These are phyloP conservation scores for Unio delphinus DNA, from an alignment of 2,888 invertebrate genomes.

Conservation along the genomic window DNA sequence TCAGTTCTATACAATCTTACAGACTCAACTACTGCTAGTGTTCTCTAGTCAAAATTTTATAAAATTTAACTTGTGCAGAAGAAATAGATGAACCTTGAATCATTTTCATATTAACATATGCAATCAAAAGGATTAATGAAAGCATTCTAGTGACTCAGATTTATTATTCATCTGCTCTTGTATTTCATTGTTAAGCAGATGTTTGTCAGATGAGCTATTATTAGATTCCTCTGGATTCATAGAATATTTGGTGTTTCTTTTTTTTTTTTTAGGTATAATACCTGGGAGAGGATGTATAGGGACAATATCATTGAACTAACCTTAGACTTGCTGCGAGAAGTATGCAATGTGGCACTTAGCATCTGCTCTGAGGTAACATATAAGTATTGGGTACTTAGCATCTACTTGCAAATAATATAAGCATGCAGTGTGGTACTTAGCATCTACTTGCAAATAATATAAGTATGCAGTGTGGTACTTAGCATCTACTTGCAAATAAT, in stretches of 20 bases:
- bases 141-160: no score
- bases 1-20: no score
- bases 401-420: no score
- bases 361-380: constrained; percentile 47
- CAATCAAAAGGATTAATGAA: no score
- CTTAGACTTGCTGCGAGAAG: constrained; percentile 43
- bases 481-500: constrained; percentile 48
- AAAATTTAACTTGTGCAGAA: no score
- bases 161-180: no score
- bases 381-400: constrained; percentile 31
- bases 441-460: constrained; percentile 45
- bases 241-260: constrained; percentile 4
- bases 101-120: no score
- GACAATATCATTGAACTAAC: constrained; percentile 34
- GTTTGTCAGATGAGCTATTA: not conserved
- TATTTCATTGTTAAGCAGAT: no score
- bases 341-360: constrained; percentile 41
- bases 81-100: no score
- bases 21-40: no score
- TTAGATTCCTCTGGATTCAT: not conserved
- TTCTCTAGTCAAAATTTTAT: no score
- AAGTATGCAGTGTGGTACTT: constrained; percentile 40
- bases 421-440: no score
- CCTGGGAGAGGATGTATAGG: constrained; percentile 20
- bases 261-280: constrained; percentile 3